Base-by-base conservation (phyloP, 1,140 invertebrate species). In the Helicorthomorpha holstii region DNA sequence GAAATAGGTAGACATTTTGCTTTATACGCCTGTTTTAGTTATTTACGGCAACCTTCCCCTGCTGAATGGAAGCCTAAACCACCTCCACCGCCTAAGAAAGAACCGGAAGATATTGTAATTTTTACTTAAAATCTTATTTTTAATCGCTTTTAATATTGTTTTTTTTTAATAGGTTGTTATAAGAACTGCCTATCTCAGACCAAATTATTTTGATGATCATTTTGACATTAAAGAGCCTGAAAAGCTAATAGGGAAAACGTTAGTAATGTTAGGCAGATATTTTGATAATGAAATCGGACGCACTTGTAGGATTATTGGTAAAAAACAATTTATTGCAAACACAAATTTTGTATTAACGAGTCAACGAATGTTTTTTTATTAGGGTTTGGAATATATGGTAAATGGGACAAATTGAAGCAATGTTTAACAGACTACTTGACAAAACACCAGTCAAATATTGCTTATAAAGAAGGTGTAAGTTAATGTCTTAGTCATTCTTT, bases 161-260 rank as follows among this genome's bases (percentile, higher is more conserved):
- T 34, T 34, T 7, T 16, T 49, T 51, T 41, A 49, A 51, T 24
- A 73, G 65, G 69, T 81, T 19, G 85, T 83, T 71, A 69, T 90
- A 1, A 73, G 86, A 51, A 80, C 93, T 0, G 70, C 70, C 44
- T 93, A 76, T 65, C 55, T 95, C 27, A 75, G 82, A 60, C 91
- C 92, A 64, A 76, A 77, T 2, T 83, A 72, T 64, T 81, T 80
- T 67, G 89, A 94, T 69, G 80, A 85, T 63, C 87, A 93, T 67
- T 89, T 91, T 71, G 85, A 91, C 68, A 65, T 89, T 2, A 73
- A 64, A 52, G 75, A 86, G 57, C 71, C 76, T 7, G 63, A 69
- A 38, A 69, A 76, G 63, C 65, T 86, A 27, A 69, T 82, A 42
- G 88, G 87, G 3, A 93, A 92, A 71, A 84, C 85, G 1, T 64